Conservation (phyloP, 2,888 invertebrate species). For the Alloscopus bannaensis region DNA sequence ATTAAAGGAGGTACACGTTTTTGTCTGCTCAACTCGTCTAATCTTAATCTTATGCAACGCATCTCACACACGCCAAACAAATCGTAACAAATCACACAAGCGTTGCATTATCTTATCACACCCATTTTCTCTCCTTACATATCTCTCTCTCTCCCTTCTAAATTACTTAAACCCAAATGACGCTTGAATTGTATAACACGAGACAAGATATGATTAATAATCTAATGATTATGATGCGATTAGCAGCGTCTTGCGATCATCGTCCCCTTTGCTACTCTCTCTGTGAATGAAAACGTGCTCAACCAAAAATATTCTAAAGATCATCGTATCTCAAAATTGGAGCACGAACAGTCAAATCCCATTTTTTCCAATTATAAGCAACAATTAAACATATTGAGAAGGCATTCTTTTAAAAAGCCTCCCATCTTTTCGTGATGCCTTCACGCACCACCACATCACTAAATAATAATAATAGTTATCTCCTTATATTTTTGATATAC, state of each 20-base stretch:
- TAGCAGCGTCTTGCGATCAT: constrained; percentile 7
- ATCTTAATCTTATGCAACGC: neutral
- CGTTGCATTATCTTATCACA: constrained; percentile 25
- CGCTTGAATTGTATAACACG: neutral
- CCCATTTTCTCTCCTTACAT: constrained; percentile 18
- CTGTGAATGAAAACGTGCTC: no score
- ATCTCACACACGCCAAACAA: constrained; percentile 4
- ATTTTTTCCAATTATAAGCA: no score
- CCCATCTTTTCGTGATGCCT: neutral
- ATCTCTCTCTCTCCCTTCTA: neutral
- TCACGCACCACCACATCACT: no score
- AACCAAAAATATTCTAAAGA: no score
- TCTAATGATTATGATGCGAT: constrained; percentile 11
- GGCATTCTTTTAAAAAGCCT: neutral
- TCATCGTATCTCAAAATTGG: no score
- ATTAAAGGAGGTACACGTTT: no score
- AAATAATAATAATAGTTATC: no score
- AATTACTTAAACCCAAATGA: neutral
- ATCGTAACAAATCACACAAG: neutral
- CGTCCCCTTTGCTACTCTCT: no score
- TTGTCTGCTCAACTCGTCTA: neutral
- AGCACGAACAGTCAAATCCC: no score
- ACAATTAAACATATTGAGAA: no score
- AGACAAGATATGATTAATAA: neutral
- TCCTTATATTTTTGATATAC: no score